These are phyloP conservation scores for Epirrhoe alternata DNA, from an alignment of 2,888 invertebrate genomes.

Conservation along the genomic window DNA sequence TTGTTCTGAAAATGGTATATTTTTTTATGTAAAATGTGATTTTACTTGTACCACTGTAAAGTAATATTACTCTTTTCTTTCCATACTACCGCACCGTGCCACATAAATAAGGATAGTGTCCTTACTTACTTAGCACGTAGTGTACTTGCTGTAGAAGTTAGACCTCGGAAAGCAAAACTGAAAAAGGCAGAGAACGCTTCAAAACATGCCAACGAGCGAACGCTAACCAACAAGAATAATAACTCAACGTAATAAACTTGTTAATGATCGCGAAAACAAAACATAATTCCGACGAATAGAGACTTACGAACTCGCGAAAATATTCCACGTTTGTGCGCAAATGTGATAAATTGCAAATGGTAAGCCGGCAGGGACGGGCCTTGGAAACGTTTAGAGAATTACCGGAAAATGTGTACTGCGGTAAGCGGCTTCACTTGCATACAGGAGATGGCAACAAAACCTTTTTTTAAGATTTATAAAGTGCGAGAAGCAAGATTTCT, in stretches of 20 bases:
- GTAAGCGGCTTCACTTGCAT: background rate
- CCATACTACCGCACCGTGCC: too few species aligned
- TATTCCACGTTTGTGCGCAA: constrained; percentile 16
- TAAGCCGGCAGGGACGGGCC: constrained; percentile 17
- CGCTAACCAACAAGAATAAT: too few species aligned
- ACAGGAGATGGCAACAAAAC: background rate
- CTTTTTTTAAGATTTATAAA: background rate
- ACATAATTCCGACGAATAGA: constrained; percentile 11
- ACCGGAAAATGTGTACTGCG: constrained; percentile 12
- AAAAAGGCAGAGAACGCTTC: too few species aligned
- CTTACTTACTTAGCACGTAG: too few species aligned
- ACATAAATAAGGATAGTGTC: too few species aligned
- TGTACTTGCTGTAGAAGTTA: too few species aligned
- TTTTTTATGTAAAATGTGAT: too few species aligned
- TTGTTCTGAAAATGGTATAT: too few species aligned
- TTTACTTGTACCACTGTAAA: too few species aligned
- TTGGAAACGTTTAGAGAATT: constrained; percentile 16
- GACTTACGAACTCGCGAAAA: constrained; percentile 24
- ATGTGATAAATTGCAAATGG: constrained; percentile 27
- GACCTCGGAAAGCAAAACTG: too few species aligned
- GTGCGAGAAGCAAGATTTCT: too few species aligned
- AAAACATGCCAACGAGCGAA: background rate
- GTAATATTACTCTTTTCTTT: too few species aligned
- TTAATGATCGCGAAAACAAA: constrained; percentile 6
- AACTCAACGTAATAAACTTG: background rate